Evolutionary conservation across 2,888 invertebrate species (phyloP).

Genomic region (Athalia cordata): DNA sequence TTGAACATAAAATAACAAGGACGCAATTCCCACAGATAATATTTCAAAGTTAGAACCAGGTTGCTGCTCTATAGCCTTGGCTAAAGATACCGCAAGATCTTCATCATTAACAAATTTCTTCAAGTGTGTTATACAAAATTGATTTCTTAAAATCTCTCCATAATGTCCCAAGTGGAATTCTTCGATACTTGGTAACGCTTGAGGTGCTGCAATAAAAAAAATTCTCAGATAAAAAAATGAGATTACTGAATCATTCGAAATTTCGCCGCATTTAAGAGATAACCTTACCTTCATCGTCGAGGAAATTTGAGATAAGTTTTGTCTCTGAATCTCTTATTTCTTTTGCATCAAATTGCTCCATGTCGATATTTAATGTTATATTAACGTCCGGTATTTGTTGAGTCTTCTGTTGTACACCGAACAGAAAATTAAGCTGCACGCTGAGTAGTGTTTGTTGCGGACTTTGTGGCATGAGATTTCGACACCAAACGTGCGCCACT

Average conservation of each 20-base stretch:
- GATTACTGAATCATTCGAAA: neutral
- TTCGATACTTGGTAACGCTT: constrained; percentile 30
- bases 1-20: constrained; percentile 84
- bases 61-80: constrained; percentile 50
- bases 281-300: constrained; percentile 34
- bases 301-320: constrained; percentile 31
- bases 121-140: constrained; percentile 45
- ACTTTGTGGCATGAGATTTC: too few relatives aligned
- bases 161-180: constrained; percentile 51
- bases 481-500: too few relatives aligned
- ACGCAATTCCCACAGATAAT: constrained; percentile 78
- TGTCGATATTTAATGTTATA: neutral
- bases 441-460: too few relatives aligned
- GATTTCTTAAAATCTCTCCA: constrained; percentile 41
- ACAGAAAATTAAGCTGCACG: too few relatives aligned
- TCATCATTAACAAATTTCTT: constrained; percentile 34
- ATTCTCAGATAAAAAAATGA: neutral
- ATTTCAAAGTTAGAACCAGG: constrained; percentile 68
- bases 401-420: too few relatives aligned
- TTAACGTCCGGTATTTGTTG: too few relatives aligned
- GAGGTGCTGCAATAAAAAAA: constrained; percentile 10
- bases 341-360: constrained; percentile 10
- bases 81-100: constrained; percentile 52
- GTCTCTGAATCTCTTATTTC: constrained; percentile 19
- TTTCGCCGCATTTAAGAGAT: neutral